Conservation (phyloP, 1,140 invertebrate species). For the Bombus fervidus region DNA sequence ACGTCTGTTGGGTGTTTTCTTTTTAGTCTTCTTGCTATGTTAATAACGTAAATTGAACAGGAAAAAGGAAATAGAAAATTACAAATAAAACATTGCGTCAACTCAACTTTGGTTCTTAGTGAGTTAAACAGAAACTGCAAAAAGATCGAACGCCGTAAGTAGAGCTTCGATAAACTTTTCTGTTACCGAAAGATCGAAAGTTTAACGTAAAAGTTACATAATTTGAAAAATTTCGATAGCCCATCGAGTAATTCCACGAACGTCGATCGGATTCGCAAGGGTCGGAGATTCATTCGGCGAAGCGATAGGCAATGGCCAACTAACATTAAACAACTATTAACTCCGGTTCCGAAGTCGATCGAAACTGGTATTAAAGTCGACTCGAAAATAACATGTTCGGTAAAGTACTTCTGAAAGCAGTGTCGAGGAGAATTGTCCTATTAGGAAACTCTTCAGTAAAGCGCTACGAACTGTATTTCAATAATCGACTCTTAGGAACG, state of each 20-base stretch:
- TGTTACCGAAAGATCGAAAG: too few relatives aligned
- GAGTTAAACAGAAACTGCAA: too few relatives aligned
- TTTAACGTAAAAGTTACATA: background rate
- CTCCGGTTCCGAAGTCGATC: background rate
- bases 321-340: slow-evolving; percentile 18
- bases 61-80: too few relatives aligned
- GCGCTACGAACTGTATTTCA: slow-evolving; percentile 23
- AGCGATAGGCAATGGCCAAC: slow-evolving; percentile 1
- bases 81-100: too few relatives aligned
- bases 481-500: slow-evolving; percentile 14
- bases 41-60: too few relatives aligned
- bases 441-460: slow-evolving; percentile 9
- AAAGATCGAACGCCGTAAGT: too few relatives aligned
- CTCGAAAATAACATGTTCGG: slow-evolving; percentile 31
- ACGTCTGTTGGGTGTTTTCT: too few relatives aligned
- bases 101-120: background rate
- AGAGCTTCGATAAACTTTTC: too few relatives aligned
- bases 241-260: too few relatives aligned
- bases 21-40: too few relatives aligned
- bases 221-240: background rate
- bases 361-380: slow-evolving; percentile 18
- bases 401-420: slow-evolving; percentile 10
- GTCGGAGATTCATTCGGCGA: background rate
- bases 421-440: slow-evolving; percentile 9
- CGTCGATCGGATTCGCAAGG: background rate